A percentile compares a stretch with the other conserved stretches of the same genome.
phyloP scores from a whole-genome alignment of 2,888 invertebrate species.

The Noctua janthina region DNA sequence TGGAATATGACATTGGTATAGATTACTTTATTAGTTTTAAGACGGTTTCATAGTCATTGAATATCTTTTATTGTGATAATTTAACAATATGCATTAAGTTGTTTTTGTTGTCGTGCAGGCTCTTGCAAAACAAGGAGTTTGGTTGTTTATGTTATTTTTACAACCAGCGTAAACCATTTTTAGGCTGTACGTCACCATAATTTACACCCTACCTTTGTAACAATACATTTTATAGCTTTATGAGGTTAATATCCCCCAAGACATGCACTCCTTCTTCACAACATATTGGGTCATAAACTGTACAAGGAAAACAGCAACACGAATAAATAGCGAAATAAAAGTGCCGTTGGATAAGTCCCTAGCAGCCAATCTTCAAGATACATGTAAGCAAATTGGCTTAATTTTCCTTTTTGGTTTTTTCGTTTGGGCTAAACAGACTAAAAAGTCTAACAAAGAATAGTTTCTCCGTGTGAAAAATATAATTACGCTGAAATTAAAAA shows the following conservation, averaged over 20 bases:
- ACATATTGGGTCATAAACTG: constrained; percentile 59
- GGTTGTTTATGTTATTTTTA: constrained; percentile 31
- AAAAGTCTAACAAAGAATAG: background rate
- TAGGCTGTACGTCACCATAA: constrained; percentile 20
- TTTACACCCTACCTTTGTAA: constrained; percentile 45
- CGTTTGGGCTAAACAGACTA: background rate
- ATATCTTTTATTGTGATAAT: background rate
- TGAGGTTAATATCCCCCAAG: constrained; percentile 55
- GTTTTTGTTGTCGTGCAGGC: background rate
- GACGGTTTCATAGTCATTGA: background rate
- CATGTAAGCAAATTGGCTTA: constrained; percentile 29
- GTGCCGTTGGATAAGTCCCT: constrained; percentile 49
- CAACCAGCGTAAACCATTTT: constrained; percentile 18
- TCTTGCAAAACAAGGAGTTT: constrained; percentile 10
- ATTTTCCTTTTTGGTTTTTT: background rate
- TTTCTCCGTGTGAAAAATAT: background rate
- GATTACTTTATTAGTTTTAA: background rate
- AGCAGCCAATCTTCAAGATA: constrained; percentile 55
- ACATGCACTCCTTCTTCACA: constrained; percentile 50
- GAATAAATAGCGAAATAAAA: constrained; percentile 60
- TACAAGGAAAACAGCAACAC: constrained; percentile 51
- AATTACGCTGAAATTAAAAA: background rate
- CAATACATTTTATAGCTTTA: constrained; percentile 47
- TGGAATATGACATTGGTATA: background rate
- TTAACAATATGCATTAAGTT: background rate